These are phyloP conservation scores for Mormyrus iriodes DNA, from an alignment of 2,113 vertebrate species.

Conservation along the genomic window DNA sequence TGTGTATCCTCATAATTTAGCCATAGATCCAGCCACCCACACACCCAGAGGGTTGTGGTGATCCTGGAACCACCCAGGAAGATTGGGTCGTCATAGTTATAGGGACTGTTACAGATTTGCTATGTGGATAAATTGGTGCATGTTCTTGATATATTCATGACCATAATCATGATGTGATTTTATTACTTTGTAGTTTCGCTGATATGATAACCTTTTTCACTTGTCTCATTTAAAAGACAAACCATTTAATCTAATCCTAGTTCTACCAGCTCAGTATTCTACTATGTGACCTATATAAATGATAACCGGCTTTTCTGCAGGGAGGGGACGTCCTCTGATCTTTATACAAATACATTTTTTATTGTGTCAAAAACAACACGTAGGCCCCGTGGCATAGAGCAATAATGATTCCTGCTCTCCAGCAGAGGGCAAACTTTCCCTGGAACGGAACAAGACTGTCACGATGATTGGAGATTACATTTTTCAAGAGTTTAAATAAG, in stretches of 20 bases:
- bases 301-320: not conserved
- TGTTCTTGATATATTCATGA: not conserved
- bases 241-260: not conserved
- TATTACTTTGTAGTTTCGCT: not conserved
- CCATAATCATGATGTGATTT: not conserved
- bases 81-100: not conserved
- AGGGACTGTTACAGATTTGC: not conserved
- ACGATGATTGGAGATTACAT: not conserved
- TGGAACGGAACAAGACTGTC: not conserved
- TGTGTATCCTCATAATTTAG: not conserved
- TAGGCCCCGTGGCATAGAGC: not conserved
- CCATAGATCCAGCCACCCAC: not conserved
- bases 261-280: not conserved
- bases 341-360: not conserved
- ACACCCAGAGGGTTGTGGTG: not conserved
- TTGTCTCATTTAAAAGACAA: not conserved
- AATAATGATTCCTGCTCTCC: not conserved
- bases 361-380: not conserved
- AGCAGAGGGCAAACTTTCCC: conserved; percentile 4
- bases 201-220: not conserved
- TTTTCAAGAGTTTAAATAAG: not conserved
- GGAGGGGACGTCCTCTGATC: not conserved
- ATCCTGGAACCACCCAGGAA: not conserved
- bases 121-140: not conserved
- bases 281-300: not conserved